Percentiles rank a stretch among this genome's conserved stretches.
Evolutionary conservation across 2,888 invertebrate genomes (phyloP).

Genomic region (Pristionchus fissidentatus): DNA sequence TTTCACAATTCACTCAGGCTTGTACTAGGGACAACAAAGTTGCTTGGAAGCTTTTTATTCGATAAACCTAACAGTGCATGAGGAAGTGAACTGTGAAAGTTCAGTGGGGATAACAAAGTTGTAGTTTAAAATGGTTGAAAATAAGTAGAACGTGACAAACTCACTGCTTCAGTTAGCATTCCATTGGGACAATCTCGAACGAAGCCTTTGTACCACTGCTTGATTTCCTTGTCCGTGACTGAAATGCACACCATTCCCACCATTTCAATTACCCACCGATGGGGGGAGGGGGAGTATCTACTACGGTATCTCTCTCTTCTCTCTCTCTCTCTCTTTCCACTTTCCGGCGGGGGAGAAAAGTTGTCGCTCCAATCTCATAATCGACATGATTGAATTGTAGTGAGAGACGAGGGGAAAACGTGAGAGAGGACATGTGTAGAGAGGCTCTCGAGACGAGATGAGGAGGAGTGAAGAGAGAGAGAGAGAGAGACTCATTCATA

Average conservation of each 20-base stretch:
- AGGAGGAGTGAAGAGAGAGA: not conserved
- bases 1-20: not conserved
- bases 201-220: slow-evolving; percentile 85
- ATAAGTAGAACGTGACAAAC: slow-evolving; percentile 58
- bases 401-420: too few relatives aligned
- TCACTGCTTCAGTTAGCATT: slow-evolving; percentile 92
- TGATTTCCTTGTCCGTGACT: slow-evolving; percentile 78
- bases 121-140: too few relatives aligned
- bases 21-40: too few relatives aligned
- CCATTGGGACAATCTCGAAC: slow-evolving; percentile 96
- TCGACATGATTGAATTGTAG: too few relatives aligned
- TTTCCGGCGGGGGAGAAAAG: not conserved
- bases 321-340: not conserved
- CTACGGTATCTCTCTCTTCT: not conserved
- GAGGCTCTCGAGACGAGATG: too few relatives aligned
- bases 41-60: slow-evolving; percentile 18
- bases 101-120: too few relatives aligned
- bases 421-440: too few relatives aligned
- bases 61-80: too few relatives aligned
- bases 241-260: slow-evolving; percentile 43
- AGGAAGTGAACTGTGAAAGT: too few relatives aligned
- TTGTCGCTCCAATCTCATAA: not conserved
- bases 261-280: not conserved
- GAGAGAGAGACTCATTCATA: not conserved
- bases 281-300: not conserved